Evolutionary conservation across 2,888 invertebrate species (phyloP).

Genomic region (Palloptera scutellata): DNA sequence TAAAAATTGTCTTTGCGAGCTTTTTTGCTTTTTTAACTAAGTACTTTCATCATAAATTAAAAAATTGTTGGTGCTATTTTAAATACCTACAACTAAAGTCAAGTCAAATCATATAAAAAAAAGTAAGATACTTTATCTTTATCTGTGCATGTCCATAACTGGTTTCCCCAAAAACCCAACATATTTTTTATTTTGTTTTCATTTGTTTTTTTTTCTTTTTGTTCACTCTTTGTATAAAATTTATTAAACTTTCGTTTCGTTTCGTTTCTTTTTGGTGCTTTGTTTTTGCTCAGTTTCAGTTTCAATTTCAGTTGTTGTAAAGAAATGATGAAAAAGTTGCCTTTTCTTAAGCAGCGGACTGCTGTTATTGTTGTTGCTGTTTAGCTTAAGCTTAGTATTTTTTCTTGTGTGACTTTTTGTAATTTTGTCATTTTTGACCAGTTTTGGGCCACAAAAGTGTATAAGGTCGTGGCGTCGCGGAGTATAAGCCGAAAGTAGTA

Average conservation of each 20-base stretch:
- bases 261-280: not conserved
- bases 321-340: constrained; percentile 15
- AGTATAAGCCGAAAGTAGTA: not conserved
- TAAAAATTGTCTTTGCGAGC: too few species aligned
- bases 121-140: too few species aligned
- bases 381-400: not conserved
- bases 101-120: too few species aligned
- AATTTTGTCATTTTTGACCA: constrained; percentile 24
- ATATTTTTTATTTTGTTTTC: too few species aligned
- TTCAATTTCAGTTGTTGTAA: not conserved
- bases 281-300: not conserved
- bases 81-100: too few species aligned
- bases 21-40: too few species aligned
- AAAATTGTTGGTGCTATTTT: too few species aligned
- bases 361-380: constrained; percentile 1
- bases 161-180: not conserved
- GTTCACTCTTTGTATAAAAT: constrained; percentile 11
- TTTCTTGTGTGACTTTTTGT: not conserved
- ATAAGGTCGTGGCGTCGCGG: too few species aligned
- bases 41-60: too few species aligned
- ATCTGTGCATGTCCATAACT: constrained; percentile 12
- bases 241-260: constrained; percentile 30
- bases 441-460: not conserved
- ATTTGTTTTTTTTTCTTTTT: not conserved
- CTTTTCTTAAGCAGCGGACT: constrained; percentile 8